These are phyloP conservation scores for Drosophila lacertosa DNA, from an alignment of 1,140 invertebrate species.

Conservation along the genomic window DNA sequence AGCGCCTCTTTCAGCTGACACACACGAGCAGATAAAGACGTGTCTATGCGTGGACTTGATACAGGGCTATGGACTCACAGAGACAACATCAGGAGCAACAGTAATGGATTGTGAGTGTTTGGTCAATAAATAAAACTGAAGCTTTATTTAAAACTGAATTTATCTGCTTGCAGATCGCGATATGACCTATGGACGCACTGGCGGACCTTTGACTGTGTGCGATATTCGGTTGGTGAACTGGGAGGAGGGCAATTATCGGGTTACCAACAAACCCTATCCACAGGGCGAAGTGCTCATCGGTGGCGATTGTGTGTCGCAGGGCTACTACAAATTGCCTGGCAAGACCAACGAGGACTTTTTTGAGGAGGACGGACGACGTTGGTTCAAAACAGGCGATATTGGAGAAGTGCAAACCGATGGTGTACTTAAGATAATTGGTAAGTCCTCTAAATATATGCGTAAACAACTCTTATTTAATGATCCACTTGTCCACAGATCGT, in stretches of 20 bases:
- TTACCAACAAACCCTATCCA: conserved; percentile 95
- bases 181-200: conserved; percentile 90
- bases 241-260: conserved; percentile 97
- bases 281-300: conserved; percentile 97
- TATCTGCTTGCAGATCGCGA: conserved; percentile 57
- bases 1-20: conserved; percentile 98
- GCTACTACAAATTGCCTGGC: conserved; percentile 96
- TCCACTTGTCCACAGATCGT: conserved; percentile 88
- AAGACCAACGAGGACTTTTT: conserved; percentile 97
- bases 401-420: conserved; percentile 96
- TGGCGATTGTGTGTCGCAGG: conserved; percentile 94
- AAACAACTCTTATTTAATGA: neutral
- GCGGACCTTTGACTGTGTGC: conserved; percentile 93
- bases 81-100: conserved; percentile 96
- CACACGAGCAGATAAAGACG: conserved; percentile 96
- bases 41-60: conserved; percentile 95
- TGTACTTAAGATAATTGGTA: conserved; percentile 98
- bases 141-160: neutral
- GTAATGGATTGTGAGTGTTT: conserved; percentile 91
- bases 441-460: conserved; percentile 44
- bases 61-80: conserved; percentile 98
- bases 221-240: conserved; percentile 96
- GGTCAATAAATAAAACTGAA: neutral
- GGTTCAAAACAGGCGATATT: conserved; percentile 99
- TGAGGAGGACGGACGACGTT: conserved; percentile 90